phyloP scores from a whole-genome alignment of 2,113 vertebrate genomes.

The Fukomys damarensis region DNA sequence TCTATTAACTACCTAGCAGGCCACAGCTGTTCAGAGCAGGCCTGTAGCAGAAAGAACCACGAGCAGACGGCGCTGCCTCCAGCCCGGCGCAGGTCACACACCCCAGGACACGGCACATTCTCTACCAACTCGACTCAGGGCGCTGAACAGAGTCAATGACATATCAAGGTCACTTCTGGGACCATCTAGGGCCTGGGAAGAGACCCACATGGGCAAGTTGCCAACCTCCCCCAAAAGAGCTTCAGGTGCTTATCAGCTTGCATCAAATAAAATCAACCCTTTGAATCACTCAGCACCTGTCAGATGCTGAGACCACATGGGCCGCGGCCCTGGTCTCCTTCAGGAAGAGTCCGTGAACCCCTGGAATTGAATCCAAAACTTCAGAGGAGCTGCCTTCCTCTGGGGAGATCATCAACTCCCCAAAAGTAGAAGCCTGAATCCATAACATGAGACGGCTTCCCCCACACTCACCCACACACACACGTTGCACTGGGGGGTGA shows the following conservation, averaged over 20 bases:
- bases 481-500: not conserved
- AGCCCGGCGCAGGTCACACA: not conserved
- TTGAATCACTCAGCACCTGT: not conserved
- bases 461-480: too few relatives aligned
- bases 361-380: not conserved
- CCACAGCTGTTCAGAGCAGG: not conserved
- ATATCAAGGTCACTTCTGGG: constrained; percentile 56
- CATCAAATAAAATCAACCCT: not conserved
- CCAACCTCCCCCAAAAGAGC: not conserved
- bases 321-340: too few relatives aligned
- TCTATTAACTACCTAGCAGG: not conserved
- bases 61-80: not conserved
- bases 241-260: rapidly evolving
- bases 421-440: not conserved
- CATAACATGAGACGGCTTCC: not conserved
- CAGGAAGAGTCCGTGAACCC: not conserved
- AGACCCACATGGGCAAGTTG: not conserved
- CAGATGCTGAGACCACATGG: not conserved
- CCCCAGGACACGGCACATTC: not conserved
- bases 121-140: not conserved
- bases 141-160: constrained; percentile 23
- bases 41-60: not conserved
- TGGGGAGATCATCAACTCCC: not conserved
- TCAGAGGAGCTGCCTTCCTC: not conserved
- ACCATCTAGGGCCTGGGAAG: not conserved